Evolutionary conservation across 2,888 invertebrate species (phyloP).

Genomic region (Xanthia icteritia): DNA sequence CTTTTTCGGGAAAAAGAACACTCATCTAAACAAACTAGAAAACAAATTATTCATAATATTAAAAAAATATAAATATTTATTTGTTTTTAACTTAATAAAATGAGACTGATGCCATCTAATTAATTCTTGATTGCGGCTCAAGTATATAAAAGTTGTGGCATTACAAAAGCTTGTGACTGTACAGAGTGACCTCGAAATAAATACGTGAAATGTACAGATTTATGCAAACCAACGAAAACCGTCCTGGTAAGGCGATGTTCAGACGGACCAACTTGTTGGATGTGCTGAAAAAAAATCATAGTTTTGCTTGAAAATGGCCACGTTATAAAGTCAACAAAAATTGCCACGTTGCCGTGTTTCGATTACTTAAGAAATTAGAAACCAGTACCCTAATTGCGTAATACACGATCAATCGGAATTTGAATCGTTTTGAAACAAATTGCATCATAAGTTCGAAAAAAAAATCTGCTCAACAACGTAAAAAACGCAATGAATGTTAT

Average conservation of each 20-base stretch:
- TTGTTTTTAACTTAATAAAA: neutral
- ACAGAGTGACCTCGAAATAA: constrained; percentile 39
- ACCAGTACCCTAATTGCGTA: too few relatives aligned
- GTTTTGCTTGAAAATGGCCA: neutral
- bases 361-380: too few relatives aligned
- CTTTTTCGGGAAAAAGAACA: too few relatives aligned
- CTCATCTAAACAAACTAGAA: neutral
- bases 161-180: constrained; percentile 48
- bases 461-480: too few relatives aligned
- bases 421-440: too few relatives aligned
- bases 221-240: constrained; percentile 48
- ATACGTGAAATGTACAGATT: constrained; percentile 47
- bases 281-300: too few relatives aligned
- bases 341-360: too few relatives aligned
- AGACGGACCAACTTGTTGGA: neutral
- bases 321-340: neutral
- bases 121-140: constrained; percentile 25
- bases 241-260: constrained; percentile 42
- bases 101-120: constrained; percentile 25
- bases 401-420: too few relatives aligned
- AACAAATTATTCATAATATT: neutral
- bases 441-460: too few relatives aligned
- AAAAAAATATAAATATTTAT: neutral
- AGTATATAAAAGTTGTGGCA: neutral
- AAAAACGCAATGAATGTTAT: too few relatives aligned